A percentile compares a stretch with the other conserved stretches of the same genome.
Conservation (phyloP, 2,888 invertebrate species). For the Cerceris rybyensis region DNA sequence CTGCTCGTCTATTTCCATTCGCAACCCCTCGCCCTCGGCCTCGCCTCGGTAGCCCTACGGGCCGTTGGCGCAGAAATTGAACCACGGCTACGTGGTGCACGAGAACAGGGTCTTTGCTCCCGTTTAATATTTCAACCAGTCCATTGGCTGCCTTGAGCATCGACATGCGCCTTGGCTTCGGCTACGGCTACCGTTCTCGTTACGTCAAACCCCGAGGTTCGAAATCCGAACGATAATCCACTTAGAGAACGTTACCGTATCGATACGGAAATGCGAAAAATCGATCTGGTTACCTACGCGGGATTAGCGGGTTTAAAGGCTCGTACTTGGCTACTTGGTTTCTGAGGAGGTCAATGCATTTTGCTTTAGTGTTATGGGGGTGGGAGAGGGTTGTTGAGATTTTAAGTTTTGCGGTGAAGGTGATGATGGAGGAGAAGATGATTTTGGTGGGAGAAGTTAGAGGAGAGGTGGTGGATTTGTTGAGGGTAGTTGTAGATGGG, state of each 20-base stretch:
- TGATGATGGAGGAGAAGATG: too few relatives aligned
- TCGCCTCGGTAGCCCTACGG: conserved; percentile 20
- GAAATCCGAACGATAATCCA: conserved; percentile 55
- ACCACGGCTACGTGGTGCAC: conserved; percentile 69
- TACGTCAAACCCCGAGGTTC: conserved; percentile 52
- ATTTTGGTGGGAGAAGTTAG: too few relatives aligned
- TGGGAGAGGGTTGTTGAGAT: too few relatives aligned
- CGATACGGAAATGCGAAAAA: conserved; percentile 58
- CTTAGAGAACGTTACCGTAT: conserved; percentile 39
- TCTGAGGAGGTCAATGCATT: too few relatives aligned
- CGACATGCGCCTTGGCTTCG: conserved; percentile 74
- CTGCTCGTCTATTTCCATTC: conserved; percentile 59
- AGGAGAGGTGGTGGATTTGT: too few relatives aligned
- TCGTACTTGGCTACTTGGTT: too few relatives aligned
- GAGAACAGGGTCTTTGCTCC: conserved; percentile 79
- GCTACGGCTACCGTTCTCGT: conserved; percentile 45
- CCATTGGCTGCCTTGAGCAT: conserved; percentile 78
- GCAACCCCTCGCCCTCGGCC: conserved; percentile 23
- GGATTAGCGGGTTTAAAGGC: neutral
- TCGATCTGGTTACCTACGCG: conserved; percentile 41
- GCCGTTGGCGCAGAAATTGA: conserved; percentile 63
- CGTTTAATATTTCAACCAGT: conserved; percentile 81
- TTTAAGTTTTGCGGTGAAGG: too few relatives aligned
- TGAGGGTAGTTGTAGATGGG: too few relatives aligned
- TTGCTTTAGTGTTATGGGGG: too few relatives aligned